Percentiles rank a stretch among this genome's conserved stretches.
Evolutionary conservation across 2,797 vertebrate genomes (phyloP).

Genomic region (Syngnathus rostellatus): DNA sequence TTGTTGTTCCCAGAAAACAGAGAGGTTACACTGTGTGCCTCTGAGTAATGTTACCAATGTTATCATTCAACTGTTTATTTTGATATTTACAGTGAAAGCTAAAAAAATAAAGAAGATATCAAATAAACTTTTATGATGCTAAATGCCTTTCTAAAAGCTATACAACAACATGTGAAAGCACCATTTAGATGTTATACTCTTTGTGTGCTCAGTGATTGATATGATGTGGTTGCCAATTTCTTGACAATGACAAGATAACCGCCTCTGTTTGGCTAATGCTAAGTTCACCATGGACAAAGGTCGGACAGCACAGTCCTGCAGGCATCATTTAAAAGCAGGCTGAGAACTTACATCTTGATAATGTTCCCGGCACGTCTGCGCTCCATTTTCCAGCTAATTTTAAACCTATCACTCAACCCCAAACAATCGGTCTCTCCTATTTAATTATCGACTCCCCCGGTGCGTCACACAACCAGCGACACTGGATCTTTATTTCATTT

Average conservation of each 20-base stretch:
- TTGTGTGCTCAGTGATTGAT: too few relatives aligned
- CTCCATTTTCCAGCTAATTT: slow-evolving; percentile 32
- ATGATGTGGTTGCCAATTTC: too few relatives aligned
- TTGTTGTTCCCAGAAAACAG: too few relatives aligned
- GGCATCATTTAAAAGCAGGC: slow-evolving; percentile 36
- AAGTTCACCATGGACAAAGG: slow-evolving; percentile 35
- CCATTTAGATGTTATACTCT: too few relatives aligned
- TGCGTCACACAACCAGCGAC: slow-evolving; percentile 9
- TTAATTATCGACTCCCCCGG: slow-evolving; percentile 36
- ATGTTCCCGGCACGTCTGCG: slow-evolving; percentile 20
- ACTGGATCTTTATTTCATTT: slow-evolving; percentile 28
- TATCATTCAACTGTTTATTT: too few relatives aligned
- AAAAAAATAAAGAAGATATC: too few relatives aligned
- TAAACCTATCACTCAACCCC: slow-evolving; percentile 36
- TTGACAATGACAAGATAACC: slow-evolving; percentile 13
- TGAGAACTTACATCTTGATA: slow-evolving; percentile 54
- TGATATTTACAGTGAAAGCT: too few relatives aligned
- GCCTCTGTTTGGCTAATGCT: slow-evolving; percentile 12
- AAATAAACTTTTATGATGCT: too few relatives aligned
- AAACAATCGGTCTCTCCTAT: slow-evolving; percentile 28
- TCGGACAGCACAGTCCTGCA: slow-evolving; percentile 42
- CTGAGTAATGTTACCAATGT: too few relatives aligned
- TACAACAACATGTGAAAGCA: too few relatives aligned
- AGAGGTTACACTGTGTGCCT: too few relatives aligned
- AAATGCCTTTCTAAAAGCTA: too few relatives aligned